Evolutionary conservation across 2,113 vertebrate species (phyloP).

Genomic region (Podarcis cretensis): DNA sequence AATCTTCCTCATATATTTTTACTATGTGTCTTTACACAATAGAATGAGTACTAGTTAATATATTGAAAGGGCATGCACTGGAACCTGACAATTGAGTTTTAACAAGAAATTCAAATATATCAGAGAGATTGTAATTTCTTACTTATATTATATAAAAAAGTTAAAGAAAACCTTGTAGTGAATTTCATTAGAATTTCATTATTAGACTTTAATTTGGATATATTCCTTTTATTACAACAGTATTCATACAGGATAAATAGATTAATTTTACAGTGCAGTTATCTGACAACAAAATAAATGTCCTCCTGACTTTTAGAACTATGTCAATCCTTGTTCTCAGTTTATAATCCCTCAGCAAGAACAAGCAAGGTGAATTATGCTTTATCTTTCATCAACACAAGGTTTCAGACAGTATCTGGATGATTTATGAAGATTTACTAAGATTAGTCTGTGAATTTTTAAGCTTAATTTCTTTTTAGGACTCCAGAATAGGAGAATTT

Average conservation of each 20-base stretch:
- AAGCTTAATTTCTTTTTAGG: background rate
- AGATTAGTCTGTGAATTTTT: constrained; percentile 28
- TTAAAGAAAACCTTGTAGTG: background rate
- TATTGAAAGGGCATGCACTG: too few species aligned
- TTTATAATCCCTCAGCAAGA: constrained; percentile 75
- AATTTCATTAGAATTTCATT: background rate
- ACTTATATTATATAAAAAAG: background rate
- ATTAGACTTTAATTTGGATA: background rate
- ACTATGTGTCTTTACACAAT: too few species aligned
- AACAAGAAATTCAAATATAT: too few species aligned
- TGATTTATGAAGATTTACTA: constrained; percentile 37
- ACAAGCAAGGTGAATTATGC: constrained; percentile 72
- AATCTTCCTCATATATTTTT: too few species aligned
- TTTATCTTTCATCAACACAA: constrained; percentile 58
- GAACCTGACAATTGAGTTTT: too few species aligned
- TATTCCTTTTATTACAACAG: constrained; percentile 40
- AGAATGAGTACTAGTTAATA: too few species aligned
- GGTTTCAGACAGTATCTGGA: constrained; percentile 44
- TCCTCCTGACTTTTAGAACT: constrained; percentile 69
- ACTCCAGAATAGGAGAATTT: constrained; percentile 5
- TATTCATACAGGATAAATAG: constrained; percentile 28
- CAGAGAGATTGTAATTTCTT: too few species aligned
- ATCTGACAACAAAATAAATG: constrained; percentile 67
- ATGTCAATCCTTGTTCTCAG: constrained; percentile 70
- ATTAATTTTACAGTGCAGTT: constrained; percentile 68